Evolutionary conservation across 2,113 vertebrate species (phyloP), one percentile per base, ranked within the genome.

Genomic region (Catharus fuscescens): DNA sequence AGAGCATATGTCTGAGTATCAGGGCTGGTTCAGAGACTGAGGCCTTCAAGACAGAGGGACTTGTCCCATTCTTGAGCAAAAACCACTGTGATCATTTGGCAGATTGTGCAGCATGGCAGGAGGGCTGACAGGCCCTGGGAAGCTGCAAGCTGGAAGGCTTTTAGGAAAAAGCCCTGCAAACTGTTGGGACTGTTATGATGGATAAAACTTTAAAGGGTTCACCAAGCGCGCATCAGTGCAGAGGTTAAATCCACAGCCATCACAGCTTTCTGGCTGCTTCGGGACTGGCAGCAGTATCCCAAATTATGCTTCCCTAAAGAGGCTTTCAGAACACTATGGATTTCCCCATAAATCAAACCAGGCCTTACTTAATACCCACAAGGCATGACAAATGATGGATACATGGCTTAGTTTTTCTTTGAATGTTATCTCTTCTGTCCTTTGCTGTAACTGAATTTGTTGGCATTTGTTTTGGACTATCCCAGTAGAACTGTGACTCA

Each of bases 211-310:
- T 10, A 20, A 42, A 36, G 18, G 6, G 26, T 50, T 18, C 9
- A 6, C 29, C 3, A 2, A 15, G 53, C 45, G 29, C 23, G 28
- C 44, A 40, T 56, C 23, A 74, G 20, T 7, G 20, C 47, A 62
- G 28, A 48, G 36, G 57, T 26, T 8, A 2, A 4, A 45, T 44
- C n/a, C 1, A 0, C 12, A 61, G 42, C 52, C 4, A 0, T 70
- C 42, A 6, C 3, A 8, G 42, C 21, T 47, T 65, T 23, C 40
- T 72, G 53, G 17, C 38, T 70, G 15, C 50, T 61, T 61, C 45
- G 18, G 53, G 60, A 38, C 17, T 2, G 2, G 24, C 45, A 57
- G 17, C n/a, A 61, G 8, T n/a, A 47, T 48, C 60, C 34, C 31
- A 86, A 59, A 70, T 24, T 24, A 13, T 15, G 11, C 3, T 77